These are phyloP conservation scores for Sebastes paucispinis DNA, from an alignment of 2,797 vertebrate species.

Conservation along the genomic window DNA sequence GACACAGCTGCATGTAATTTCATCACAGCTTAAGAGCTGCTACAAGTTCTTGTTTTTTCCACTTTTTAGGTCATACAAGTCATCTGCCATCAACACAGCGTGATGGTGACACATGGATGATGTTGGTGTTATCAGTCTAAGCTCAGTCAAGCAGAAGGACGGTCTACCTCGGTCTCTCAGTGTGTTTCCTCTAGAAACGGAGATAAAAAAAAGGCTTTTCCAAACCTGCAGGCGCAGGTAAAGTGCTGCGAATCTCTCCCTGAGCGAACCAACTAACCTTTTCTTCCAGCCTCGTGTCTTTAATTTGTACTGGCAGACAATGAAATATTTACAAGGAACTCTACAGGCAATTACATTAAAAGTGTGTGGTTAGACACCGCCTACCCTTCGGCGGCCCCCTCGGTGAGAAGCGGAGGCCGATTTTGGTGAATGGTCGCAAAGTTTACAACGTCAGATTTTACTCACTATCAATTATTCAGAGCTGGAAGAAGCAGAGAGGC, in stretches of 20 bases:
- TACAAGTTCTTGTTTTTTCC: neutral
- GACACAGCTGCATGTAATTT: neutral
- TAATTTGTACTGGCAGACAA: conserved; percentile 91
- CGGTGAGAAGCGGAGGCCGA: conserved; percentile 83
- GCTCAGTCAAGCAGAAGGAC: conserved; percentile 33
- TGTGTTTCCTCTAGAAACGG: neutral
- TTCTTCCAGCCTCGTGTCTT: conserved; percentile 79
- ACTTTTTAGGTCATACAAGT: neutral
- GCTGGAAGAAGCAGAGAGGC: conserved; percentile 48
- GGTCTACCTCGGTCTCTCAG: neutral
- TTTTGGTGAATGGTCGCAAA: conserved; percentile 91
- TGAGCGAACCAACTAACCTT: conserved; percentile 55
- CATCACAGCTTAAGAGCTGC: neutral
- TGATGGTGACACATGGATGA: neutral
- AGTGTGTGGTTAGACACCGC: conserved; percentile 91
- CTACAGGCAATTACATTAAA: conserved; percentile 96
- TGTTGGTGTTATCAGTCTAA: neutral
- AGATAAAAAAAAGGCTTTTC: neutral
- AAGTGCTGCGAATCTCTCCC: conserved; percentile 60
- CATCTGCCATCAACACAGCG: neutral
- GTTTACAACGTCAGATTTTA: conserved; percentile 93
- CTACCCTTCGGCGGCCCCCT: conserved; percentile 82
- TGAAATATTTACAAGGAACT: conserved; percentile 93
- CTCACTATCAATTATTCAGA: conserved; percentile 91
- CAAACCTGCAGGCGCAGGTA: conserved; percentile 54